Conservation (phyloP, 2,797 vertebrate species). For the Selene dorsalis region DNA sequence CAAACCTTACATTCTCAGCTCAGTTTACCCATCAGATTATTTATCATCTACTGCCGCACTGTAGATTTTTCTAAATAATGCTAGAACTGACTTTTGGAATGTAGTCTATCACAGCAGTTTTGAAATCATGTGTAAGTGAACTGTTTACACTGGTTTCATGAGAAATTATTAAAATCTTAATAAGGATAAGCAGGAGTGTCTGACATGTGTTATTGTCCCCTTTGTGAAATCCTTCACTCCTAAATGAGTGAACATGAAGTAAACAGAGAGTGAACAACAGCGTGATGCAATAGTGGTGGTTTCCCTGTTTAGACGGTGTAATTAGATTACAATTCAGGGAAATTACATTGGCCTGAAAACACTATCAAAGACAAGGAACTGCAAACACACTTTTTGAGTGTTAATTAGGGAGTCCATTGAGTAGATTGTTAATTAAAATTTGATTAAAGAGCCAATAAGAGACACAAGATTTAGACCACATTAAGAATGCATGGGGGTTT, state of each 20-base stretch:
- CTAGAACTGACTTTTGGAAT: background rate
- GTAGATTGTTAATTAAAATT: conserved; percentile 70
- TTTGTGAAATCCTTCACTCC: background rate
- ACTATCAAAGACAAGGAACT: conserved; percentile 14
- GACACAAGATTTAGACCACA: conserved; percentile 59
- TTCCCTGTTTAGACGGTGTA: conserved; percentile 13
- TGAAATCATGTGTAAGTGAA: background rate
- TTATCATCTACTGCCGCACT: background rate
- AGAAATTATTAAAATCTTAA: background rate
- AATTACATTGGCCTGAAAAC: conserved; percentile 23
- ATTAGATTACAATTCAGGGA: conserved; percentile 45
- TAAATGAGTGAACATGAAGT: background rate
- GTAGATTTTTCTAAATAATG: background rate
- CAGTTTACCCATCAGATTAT: background rate
- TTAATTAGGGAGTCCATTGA: conserved; percentile 60
- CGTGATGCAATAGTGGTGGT: conserved; percentile 7
- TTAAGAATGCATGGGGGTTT: conserved; percentile 66
- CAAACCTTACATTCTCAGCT: background rate
- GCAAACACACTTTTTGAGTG: conserved; percentile 41
- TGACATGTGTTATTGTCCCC: background rate
- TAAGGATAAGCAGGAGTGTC: background rate
- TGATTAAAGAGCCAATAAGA: conserved; percentile 68
- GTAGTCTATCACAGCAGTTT: background rate
- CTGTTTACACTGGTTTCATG: background rate
- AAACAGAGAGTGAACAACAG: conserved; percentile 12